Conservation (phyloP, 2,888 invertebrate genomes). For the Caenorhabditis sp. region DNA sequence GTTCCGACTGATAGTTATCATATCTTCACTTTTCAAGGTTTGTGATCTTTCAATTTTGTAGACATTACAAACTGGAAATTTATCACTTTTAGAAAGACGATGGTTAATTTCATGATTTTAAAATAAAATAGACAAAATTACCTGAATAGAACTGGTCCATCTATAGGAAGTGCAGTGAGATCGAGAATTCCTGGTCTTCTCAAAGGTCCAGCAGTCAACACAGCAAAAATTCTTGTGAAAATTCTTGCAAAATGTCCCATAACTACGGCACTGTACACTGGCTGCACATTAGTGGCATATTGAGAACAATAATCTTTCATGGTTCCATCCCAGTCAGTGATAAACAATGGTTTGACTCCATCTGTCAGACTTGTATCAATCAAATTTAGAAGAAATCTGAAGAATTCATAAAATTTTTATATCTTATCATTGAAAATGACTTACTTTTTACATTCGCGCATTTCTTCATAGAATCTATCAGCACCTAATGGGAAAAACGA, state of each 20-base stretch:
- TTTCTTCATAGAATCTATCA: slow-evolving; percentile 45
- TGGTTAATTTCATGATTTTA: too few species aligned
- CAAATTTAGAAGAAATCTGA: slow-evolving; percentile 51
- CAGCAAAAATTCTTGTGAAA: slow-evolving; percentile 65
- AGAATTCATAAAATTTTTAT: slow-evolving; percentile 9
- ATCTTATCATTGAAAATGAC: background rate
- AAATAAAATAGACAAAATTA: slow-evolving; percentile 1
- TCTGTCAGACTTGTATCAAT: slow-evolving; percentile 24
- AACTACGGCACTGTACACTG: slow-evolving; percentile 68
- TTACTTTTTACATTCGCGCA: slow-evolving; percentile 37
- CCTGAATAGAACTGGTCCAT: slow-evolving; percentile 66
- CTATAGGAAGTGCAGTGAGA: slow-evolving; percentile 67
- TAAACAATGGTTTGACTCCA: slow-evolving; percentile 53
- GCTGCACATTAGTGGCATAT: slow-evolving; percentile 70
- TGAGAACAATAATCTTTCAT: slow-evolving; percentile 71
- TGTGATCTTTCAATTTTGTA: too few species aligned
- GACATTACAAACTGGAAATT: too few species aligned
- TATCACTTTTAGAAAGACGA: too few species aligned
- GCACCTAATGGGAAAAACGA: slow-evolving; percentile 48
- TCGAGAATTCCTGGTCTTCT: slow-evolving; percentile 70
- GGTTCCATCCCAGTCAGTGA: slow-evolving; percentile 71
- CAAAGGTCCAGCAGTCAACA: slow-evolving; percentile 69
- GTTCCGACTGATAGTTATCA: too few species aligned
- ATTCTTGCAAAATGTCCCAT: slow-evolving; percentile 61
- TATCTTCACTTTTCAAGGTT: too few species aligned